These are phyloP conservation scores for Clarias gariepinus DNA, from an alignment of 2,113 vertebrate species.

Conservation along the genomic window DNA sequence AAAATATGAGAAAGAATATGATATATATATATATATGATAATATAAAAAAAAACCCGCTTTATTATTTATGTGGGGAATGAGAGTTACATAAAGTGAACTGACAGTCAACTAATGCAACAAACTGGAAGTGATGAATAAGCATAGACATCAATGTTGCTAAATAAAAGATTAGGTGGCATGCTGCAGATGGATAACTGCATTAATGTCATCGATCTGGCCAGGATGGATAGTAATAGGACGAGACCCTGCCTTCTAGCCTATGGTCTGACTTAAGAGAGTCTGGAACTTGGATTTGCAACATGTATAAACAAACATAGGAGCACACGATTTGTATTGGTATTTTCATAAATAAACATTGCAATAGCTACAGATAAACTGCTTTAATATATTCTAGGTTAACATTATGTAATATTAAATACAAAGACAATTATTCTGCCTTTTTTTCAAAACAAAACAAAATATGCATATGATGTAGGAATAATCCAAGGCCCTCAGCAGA, in stretches of 20 bases:
- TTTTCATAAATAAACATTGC: slow-evolving; percentile 3
- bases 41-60: slow-evolving; percentile 46
- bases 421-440: not conserved
- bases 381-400: not conserved
- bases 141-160: slow-evolving; percentile 41
- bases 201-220: slow-evolving; percentile 53
- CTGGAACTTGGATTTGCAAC: not conserved
- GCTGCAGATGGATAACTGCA: slow-evolving; percentile 52
- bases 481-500: slow-evolving; percentile 11
- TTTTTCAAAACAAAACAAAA: not conserved
- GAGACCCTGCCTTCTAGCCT: not conserved
- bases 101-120: slow-evolving; percentile 48
- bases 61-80: slow-evolving; percentile 36
- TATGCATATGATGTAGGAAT: not conserved
- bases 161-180: slow-evolving; percentile 56
- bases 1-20: slow-evolving; percentile 33
- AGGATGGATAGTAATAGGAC: slow-evolving; percentile 39
- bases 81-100: slow-evolving; percentile 29
- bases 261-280: slow-evolving; percentile 10
- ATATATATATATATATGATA: no score
- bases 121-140: slow-evolving; percentile 49
- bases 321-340: not conserved
- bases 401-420: not conserved
- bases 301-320: slow-evolving; percentile 20
- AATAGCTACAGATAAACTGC: not conserved